Percentiles rank a stretch among this genome's conserved stretches.
These are phyloP conservation scores for Caerostris darwini DNA, from an alignment of 1,140 invertebrate species.

Conservation along the genomic window DNA sequence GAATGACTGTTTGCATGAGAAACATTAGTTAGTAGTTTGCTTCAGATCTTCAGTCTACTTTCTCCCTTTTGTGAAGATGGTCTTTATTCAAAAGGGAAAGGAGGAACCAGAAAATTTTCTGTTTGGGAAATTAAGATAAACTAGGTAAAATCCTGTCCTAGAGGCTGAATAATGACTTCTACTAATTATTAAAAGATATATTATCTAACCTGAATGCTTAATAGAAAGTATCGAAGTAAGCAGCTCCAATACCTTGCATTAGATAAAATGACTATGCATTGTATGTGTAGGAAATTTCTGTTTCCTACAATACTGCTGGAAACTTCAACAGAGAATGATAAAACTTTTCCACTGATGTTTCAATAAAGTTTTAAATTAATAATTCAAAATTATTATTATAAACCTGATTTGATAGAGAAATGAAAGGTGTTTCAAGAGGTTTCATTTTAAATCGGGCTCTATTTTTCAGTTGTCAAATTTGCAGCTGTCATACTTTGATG, in stretches of 20 bases:
- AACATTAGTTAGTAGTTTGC: not conserved
- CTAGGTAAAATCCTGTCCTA: conserved; percentile 13
- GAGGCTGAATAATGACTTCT: not conserved
- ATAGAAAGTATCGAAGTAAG: not conserved
- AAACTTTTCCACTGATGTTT: not conserved
- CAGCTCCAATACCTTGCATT: not conserved
- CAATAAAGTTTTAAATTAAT: too few relatives aligned
- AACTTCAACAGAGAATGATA: not conserved
- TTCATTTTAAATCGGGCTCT: too few relatives aligned
- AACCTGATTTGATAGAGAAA: too few relatives aligned
- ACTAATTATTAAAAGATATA: conserved; percentile 29
- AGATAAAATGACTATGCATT: not conserved
- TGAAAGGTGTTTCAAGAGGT: too few relatives aligned
- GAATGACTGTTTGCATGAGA: conserved; percentile 14
- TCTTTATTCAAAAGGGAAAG: not conserved
- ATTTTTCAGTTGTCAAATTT: too few relatives aligned
- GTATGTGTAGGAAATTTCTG: not conserved
- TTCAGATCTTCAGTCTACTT: not conserved
- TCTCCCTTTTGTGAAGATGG: not conserved
- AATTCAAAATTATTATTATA: too few relatives aligned
- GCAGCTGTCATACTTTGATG: too few relatives aligned
- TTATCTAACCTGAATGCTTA: conserved; percentile 6
- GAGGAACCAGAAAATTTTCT: conserved; percentile 14
- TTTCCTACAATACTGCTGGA: not conserved
- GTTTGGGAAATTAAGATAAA: not conserved